Conservation (phyloP, 2,888 invertebrate species). For the Cyaniris semiargus region DNA sequence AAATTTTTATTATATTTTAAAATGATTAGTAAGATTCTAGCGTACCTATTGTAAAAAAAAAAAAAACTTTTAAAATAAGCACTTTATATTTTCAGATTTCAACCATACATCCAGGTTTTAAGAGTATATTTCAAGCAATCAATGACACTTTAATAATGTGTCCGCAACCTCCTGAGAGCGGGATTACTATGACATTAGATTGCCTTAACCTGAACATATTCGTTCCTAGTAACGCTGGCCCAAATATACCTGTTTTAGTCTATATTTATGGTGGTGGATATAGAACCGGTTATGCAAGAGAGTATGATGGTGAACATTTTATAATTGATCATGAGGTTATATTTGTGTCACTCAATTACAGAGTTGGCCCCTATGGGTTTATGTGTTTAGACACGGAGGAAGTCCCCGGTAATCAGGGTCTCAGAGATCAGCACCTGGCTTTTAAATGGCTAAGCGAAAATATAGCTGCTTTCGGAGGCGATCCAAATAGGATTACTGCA, state of each 20-base stretch:
- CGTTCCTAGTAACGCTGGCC: slow-evolving; percentile 2
- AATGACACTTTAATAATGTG: slow-evolving; percentile 20
- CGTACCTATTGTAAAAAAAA: too few relatives aligned
- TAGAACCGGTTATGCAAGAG: slow-evolving; percentile 50
- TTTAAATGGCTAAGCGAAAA: slow-evolving; percentile 47
- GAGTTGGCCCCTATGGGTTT: slow-evolving; percentile 48
- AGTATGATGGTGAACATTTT: slow-evolving; percentile 47
- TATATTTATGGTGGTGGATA: slow-evolving; percentile 63
- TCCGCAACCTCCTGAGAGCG: background rate
- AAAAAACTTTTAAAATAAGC: too few relatives aligned
- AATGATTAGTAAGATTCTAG: too few relatives aligned
- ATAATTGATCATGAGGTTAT: slow-evolving; percentile 49
- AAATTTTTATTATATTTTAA: too few relatives aligned
- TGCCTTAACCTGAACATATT: slow-evolving; percentile 19
- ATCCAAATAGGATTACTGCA: slow-evolving; percentile 46
- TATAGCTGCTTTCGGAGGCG: slow-evolving; percentile 50
- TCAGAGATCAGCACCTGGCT: slow-evolving; percentile 46
- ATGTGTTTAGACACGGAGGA: slow-evolving; percentile 52
- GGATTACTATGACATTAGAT: slow-evolving; percentile 1
- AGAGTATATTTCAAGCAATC: background rate
- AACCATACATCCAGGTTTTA: slow-evolving; percentile 6
- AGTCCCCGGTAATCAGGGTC: slow-evolving; percentile 41
- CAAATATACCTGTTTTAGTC: slow-evolving; percentile 52
- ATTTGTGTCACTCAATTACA: slow-evolving; percentile 62
- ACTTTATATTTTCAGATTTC: slow-evolving; percentile 33